Evolutionary conservation across 2,797 vertebrate species (phyloP).

Genomic region (Adelosebastes latens): DNA sequence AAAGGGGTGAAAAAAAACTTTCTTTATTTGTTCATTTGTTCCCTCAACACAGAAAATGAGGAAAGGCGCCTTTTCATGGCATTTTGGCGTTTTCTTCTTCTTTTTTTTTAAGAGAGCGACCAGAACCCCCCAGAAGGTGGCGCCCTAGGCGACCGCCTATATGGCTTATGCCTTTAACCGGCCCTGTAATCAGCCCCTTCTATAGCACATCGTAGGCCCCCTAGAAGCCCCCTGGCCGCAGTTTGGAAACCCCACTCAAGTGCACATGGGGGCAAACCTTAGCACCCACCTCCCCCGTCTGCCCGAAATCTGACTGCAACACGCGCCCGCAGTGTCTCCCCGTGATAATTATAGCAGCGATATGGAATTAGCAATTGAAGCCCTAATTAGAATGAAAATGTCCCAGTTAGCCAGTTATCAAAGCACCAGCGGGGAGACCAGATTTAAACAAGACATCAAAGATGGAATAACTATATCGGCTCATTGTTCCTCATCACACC

Average conservation of each 20-base stretch:
- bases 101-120: too few species aligned
- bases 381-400: constrained; percentile 96
- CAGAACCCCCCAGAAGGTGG: too few species aligned
- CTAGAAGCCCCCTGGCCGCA: background rate
- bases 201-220: background rate
- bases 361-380: constrained; percentile 95
- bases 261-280: background rate
- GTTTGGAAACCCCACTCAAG: background rate
- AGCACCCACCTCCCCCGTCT: background rate
- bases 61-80: too few species aligned
- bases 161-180: too few species aligned
- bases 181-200: background rate
- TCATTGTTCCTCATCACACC: constrained; percentile 65
- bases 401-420: constrained; percentile 96
- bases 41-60: too few species aligned
- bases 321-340: constrained; percentile 57
- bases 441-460: constrained; percentile 93
- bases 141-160: too few species aligned
- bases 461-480: constrained; percentile 87
- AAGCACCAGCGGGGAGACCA: constrained; percentile 88
- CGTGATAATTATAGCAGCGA: constrained; percentile 95
- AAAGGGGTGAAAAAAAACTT: too few species aligned
- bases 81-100: too few species aligned
- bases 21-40: too few species aligned
- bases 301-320: constrained; percentile 23